Evolutionary conservation across 2,888 invertebrate species (phyloP), one percentile per base, ranked within the genome.

Genomic region (Polydrusus tereticollis): DNA sequence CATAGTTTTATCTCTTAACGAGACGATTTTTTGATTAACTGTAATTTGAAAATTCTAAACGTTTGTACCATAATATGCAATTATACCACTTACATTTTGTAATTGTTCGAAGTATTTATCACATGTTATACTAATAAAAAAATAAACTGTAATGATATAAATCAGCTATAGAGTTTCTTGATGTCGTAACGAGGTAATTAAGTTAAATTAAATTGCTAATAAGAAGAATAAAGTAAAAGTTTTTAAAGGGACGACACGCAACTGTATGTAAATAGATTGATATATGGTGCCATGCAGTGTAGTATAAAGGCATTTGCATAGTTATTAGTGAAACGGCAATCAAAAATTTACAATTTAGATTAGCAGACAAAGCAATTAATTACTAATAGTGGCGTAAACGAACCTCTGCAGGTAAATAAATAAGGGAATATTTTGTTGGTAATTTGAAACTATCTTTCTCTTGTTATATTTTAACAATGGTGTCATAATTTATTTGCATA

Each of bases 291-390:
- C 69, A 72, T 72, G 70, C 65, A 68, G 69, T 69, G 69, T 74
- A 65, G 38, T 72, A 68, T 69, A 60, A 57, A 60, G 69, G 70
- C 69, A 80, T 80, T 80, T 79, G 78, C 79, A 80, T 80, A 80
- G 76, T 79, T 78, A 78, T 79, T 80, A 79, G 72, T 66, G 75
- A 74, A 73, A 73, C 77, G 75, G 77, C 77, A 75, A 80, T 77
- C 78, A 75, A 79, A 79, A 79, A 80, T 79, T 80, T 80, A 80
- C 79, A 80, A 80, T 80, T 79, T 79, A 80, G 77, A 80, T 80
- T 78, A 69, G 70, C 36, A 74, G 76, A 76, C 78, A 71, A 68
- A 69, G 74, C 77, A 79, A 80, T 78, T 78, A 78, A 80, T 80
- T 78, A 77, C 75, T 66, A 73, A 74, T 75, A 65, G 50, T 21